Percentiles rank a stretch among this genome's conserved stretches.
Conservation (phyloP, 2,888 invertebrate species). For the Netelia fuscicornis region DNA sequence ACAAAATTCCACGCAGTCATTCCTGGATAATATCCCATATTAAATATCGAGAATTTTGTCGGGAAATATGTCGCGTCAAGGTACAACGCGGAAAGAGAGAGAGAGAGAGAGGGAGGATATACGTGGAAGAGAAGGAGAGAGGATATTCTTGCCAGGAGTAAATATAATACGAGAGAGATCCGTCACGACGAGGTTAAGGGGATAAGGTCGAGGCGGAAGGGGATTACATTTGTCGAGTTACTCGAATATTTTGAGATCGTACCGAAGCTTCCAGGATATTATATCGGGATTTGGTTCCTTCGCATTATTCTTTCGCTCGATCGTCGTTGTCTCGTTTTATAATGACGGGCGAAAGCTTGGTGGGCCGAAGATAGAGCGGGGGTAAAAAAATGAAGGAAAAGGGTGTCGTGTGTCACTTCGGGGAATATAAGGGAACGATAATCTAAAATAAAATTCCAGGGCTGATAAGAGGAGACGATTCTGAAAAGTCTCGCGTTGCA, state of each 20-base stretch:
- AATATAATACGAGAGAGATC: constrained; percentile 5
- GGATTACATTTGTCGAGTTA: constrained; percentile 25
- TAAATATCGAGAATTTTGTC: constrained; percentile 47
- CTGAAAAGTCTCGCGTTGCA: neutral
- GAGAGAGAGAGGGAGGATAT: neutral
- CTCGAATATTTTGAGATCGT: constrained; percentile 14
- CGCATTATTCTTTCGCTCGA: no score
- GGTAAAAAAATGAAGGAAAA: neutral
- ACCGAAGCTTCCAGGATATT: neutral
- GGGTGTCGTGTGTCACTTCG: neutral
- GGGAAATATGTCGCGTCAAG: neutral
- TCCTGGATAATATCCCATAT: constrained; percentile 27
- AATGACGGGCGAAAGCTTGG: no score
- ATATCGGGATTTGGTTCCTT: neutral
- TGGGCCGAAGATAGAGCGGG: no score
- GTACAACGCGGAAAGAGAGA: neutral
- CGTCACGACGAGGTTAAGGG: no score
- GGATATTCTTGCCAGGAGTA: neutral
- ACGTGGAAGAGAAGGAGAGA: neutral
- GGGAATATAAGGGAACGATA: constrained; percentile 8
- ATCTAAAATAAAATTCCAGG: neutral
- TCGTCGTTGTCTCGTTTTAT: no score
- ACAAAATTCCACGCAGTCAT: neutral
- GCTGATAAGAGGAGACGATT: constrained; percentile 28
- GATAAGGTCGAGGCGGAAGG: no score